Percentiles rank a stretch among this genome's conserved stretches.
phyloP scores from a whole-genome alignment of 2,113 vertebrate genomes.

The Macrotus californicus region DNA sequence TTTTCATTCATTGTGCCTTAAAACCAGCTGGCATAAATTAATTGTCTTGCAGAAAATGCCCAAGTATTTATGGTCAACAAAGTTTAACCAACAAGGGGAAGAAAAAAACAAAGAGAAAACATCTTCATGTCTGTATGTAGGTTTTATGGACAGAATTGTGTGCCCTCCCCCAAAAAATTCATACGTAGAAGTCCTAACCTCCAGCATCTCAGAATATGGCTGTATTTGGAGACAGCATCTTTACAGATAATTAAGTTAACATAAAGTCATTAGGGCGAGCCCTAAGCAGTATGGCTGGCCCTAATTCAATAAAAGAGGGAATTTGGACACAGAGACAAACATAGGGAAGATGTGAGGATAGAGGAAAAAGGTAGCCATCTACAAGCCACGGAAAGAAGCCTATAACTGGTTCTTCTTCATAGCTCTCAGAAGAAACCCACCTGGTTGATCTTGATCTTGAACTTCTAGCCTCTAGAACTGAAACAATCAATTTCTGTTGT shows the following conservation, averaged over 20 bases:
- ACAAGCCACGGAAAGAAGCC: neutral
- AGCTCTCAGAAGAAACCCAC: neutral
- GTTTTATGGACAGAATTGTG: neutral
- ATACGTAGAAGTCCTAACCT: neutral
- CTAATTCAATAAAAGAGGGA: slow-evolving; percentile 20
- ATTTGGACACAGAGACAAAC: neutral
- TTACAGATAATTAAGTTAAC: slow-evolving; percentile 1
- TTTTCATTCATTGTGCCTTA: neutral
- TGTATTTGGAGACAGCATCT: neutral
- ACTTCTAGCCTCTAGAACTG: neutral
- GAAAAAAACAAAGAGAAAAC: neutral
- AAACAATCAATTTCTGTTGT: neutral
- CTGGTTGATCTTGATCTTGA: neutral
- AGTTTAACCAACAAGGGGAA: neutral
- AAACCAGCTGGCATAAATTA: neutral
- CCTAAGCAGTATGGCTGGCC: neutral
- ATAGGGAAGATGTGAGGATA: neutral
- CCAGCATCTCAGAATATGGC: neutral
- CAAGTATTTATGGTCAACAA: neutral
- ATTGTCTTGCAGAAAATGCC: neutral
- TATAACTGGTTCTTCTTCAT: neutral
- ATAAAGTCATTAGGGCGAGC: neutral
- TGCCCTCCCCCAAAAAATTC: neutral
- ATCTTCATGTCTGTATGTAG: neutral
- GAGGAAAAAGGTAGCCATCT: neutral